Evolutionary conservation across 2,113 vertebrate genomes (phyloP).

Genomic region (Myiozetetes cayanensis): DNA sequence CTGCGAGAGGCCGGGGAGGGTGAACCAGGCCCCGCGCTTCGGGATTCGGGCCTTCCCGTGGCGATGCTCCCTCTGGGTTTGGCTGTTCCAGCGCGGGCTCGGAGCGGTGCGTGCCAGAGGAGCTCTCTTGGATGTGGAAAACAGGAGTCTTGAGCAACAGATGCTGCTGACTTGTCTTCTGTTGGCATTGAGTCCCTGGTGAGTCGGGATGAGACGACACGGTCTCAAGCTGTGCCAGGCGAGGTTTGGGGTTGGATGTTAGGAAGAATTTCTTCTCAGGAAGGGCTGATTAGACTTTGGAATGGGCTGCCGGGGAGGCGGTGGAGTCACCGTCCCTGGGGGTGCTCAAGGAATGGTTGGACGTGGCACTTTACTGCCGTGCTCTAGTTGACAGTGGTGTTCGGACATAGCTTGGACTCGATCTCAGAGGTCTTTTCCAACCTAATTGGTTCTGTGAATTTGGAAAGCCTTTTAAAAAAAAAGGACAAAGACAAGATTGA

Average conservation of each 20-base stretch:
- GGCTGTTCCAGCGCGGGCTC: background rate
- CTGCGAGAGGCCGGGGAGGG: background rate
- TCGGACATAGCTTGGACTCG: background rate
- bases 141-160: background rate
- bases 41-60: background rate
- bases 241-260: background rate
- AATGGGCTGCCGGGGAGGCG: background rate
- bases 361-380: background rate
- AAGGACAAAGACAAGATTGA: rapidly evolving
- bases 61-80: background rate
- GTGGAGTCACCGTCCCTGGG: background rate
- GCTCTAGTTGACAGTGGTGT: background rate
- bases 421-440: background rate
- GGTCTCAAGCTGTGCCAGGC: background rate
- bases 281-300: background rate
- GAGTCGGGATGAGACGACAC: background rate
- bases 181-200: background rate
- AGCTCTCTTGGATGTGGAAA: background rate
- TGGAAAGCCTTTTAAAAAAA: background rate
- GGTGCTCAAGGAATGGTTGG: background rate
- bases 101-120: background rate
- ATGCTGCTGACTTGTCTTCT: background rate
- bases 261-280: background rate
- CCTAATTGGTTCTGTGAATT: background rate
- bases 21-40: background rate